These are phyloP conservation scores for Brenthis ino DNA, from an alignment of 2,888 invertebrate species.

Conservation along the genomic window DNA sequence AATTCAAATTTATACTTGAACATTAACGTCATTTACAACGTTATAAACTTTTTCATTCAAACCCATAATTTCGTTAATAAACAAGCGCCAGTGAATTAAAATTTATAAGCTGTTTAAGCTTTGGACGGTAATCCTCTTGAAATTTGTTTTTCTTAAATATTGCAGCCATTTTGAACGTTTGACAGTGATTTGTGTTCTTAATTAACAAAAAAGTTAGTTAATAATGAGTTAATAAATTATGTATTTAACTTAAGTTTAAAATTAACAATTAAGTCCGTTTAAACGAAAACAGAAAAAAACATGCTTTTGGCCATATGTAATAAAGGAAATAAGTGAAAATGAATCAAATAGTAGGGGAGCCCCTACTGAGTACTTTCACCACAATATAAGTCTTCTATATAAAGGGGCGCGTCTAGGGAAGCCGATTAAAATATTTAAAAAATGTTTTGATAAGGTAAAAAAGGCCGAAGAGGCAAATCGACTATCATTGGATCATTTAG, in stretches of 20 bases:
- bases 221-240: not conserved
- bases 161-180: slow-evolving; percentile 18
- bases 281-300: no score
- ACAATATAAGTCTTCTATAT: no score
- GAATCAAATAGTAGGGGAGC: no score
- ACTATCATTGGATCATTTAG: no score
- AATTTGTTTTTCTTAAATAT: slow-evolving; percentile 36
- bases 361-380: no score
- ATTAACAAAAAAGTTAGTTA: slow-evolving; percentile 16
- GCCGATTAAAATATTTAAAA: no score
- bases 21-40: slow-evolving; percentile 3
- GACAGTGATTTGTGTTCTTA: slow-evolving; percentile 20
- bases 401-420: no score
- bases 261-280: not conserved
- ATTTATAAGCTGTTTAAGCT: slow-evolving; percentile 30
- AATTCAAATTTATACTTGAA: not conserved
- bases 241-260: not conserved
- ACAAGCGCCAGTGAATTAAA: slow-evolving; percentile 22
- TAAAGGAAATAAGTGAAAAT: no score
- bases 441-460: no score
- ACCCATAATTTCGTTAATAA: slow-evolving; percentile 27
- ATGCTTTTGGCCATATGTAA: no score
- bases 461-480: no score
- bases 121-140: slow-evolving; percentile 32
- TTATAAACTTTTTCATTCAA: slow-evolving; percentile 11